A percentile compares a stretch with the other conserved stretches of the same genome.
Evolutionary conservation across 2,888 invertebrate genomes (phyloP).

Genomic region (Rhogogaster chlorosoma): DNA sequence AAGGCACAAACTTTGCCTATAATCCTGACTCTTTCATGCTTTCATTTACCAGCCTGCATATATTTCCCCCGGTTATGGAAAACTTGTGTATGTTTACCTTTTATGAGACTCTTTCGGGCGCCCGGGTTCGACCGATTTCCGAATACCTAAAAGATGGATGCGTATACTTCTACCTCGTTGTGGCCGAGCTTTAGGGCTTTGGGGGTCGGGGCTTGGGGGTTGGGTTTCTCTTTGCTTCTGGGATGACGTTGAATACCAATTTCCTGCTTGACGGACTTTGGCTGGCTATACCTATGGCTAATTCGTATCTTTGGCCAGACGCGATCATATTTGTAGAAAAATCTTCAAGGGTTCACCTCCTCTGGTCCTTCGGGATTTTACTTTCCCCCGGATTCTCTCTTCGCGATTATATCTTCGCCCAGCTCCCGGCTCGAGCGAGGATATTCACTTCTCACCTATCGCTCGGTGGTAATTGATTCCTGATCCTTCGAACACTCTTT

Average conservation of each 20-base stretch:
- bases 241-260: slow-evolving; percentile 25
- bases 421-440: not conserved
- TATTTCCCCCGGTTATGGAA: not conserved
- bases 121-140: not conserved
- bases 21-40: slow-evolving; percentile 27
- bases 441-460: slow-evolving; percentile 19
- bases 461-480: slow-evolving; percentile 58
- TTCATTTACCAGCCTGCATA: not conserved
- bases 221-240: not conserved
- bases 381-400: not conserved
- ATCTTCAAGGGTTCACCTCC: not conserved
- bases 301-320: not conserved
- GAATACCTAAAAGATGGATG: slow-evolving; percentile 2
- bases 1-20: slow-evolving; percentile 6
- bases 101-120: not conserved
- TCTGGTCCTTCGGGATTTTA: not conserved
- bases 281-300: not conserved
- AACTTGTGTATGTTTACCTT: not conserved
- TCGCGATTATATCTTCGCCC: not conserved
- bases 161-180: not conserved
- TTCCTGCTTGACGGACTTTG: slow-evolving; percentile 17
- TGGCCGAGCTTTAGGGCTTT: slow-evolving; percentile 3
- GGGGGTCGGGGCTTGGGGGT: not conserved
- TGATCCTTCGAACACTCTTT: slow-evolving; percentile 53
- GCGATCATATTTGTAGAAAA: slow-evolving; percentile 27